A percentile compares a stretch with the other conserved stretches of the same genome.
phyloP scores from a whole-genome alignment of 2,888 invertebrate species.

The Pristionchus arcanus region DNA sequence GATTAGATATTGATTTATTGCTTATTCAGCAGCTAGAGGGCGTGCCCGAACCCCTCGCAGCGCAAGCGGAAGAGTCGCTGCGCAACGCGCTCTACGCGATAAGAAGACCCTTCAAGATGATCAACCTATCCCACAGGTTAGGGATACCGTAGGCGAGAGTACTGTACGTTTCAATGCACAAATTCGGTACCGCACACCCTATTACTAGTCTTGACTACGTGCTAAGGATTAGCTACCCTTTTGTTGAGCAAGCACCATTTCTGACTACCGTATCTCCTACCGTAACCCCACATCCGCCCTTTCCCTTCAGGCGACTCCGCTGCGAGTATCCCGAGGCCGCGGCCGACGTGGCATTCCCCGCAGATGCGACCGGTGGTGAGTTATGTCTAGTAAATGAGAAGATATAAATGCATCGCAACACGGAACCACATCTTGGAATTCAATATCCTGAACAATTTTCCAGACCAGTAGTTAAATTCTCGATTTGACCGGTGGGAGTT shows the following conservation, averaged over 20 bases:
- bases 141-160: not conserved
- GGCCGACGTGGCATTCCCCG: slow-evolving; percentile 55
- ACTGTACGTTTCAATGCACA: not conserved
- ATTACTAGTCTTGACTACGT: no score
- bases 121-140: slow-evolving; percentile 87
- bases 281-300: slow-evolving; percentile 84
- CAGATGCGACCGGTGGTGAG: slow-evolving; percentile 23
- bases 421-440: no score
- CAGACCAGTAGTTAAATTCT: no score
- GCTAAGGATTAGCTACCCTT: no score
- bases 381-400: no score
- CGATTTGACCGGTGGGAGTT: no score
- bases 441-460: no score
- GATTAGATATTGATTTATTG: not conserved
- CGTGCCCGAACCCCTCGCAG: slow-evolving; percentile 65
- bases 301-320: slow-evolving; percentile 54
- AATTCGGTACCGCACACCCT: not conserved
- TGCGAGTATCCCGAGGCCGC: slow-evolving; percentile 58
- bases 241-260: no score
- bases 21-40: slow-evolving; percentile 47
- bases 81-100: slow-evolving; percentile 87
- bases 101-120: slow-evolving; percentile 87
- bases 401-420: no score
- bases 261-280: slow-evolving; percentile 81
- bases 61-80: slow-evolving; percentile 80